Base-by-base conservation (phyloP, 2,888 invertebrate species). In the Germaria angustata region DNA sequence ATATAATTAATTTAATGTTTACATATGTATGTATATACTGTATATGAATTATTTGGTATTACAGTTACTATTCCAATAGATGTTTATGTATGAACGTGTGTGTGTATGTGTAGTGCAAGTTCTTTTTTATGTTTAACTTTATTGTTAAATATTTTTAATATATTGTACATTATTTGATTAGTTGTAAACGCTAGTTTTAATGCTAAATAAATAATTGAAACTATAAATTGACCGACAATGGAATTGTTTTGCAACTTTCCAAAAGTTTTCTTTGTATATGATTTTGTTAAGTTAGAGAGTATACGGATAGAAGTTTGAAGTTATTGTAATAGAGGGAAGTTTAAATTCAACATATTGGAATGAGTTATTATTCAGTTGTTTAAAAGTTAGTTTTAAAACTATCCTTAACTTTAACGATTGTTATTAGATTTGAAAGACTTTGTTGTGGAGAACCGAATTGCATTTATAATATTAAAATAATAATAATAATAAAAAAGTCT, bases 111-210 rank as follows among this genome's bases (percentile, higher is more conserved):
- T 55, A 39, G 75, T 76, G 75, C 75, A 76, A 57, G 13, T 57
- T 28, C n/a, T 75, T 7, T 34, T 28, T 57, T 46, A 5, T 55
- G n/a, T n/a, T n/a, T n/a, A n/a, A n/a, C n/a, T 22, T 46, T 32
- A 49, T 32, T 66, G 11, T 66, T 76, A 32, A 49, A 53, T 79
- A 57, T 57, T 49, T 49, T 39, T 49, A 34, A 41, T 78, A 51
- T 65, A 88, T 86, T 86, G 61, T 83, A 84, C 82, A 85, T 66
- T 77, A 81, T 80, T 71, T 68, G 78, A 7, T 55, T 73, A 51
- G 32, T 34, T 71, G 66, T 80, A 63, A 55, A 66, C 51, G 51
- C 59, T 69, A 55, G 0, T 36, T 55, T 34, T 65, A 53, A 57
- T 49, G 28, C 63, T 81, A 65, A 65, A 57, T 59, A 77, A 69